Evolutionary conservation across 2,888 invertebrate species (phyloP), one percentile per base, ranked within the genome.

Genomic region (Polydrusus pterygomalis): DNA sequence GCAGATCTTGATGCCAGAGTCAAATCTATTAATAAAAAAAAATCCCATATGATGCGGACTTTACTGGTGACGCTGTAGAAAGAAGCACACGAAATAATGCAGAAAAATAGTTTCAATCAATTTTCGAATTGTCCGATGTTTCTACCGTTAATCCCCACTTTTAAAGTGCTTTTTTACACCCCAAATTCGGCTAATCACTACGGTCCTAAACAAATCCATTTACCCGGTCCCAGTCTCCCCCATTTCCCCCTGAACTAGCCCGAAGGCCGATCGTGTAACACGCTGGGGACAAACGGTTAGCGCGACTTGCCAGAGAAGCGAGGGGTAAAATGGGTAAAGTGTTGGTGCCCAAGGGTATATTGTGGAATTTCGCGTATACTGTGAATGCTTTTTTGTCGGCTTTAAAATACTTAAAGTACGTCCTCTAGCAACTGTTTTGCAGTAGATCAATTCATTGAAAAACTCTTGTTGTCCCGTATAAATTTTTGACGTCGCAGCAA

Each of bases 201-300:
- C 58, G 18, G 0, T 38, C 38, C 58, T 60, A 60, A 60, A 38
- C 38, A 56, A 56, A 56, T 56, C 56, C 56, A 60, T 60, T 60
- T 60, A 38, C 38, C 1, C n/a, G 6, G 38, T 38, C 58, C 58
- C 11, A 5, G 15, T 56, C 34, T 56, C 56, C 56, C 56, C 34
- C 9, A 11, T 5, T 34, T 13, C 38, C 58, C 58, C 58, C 38
- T 60, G 17, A 2, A 60, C 17, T 40, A 30, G 58, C 58, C 58
- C 9, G 38, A 11, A n/a, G 58, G 58, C 58, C 34, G 38, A 17
- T 60, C 38, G 10, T 15, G 11, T 60, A 60, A 60, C 38, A 60
- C 58, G 17, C 38, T 13, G 58, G 38, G 58, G 18, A 18, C 56
- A 25, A 56, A 15, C 38, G 15, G 17, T 60, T 60, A 17, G 38